A percentile compares a stretch with the other conserved stretches of the same genome.
These are phyloP conservation scores for Meandrusa payeni DNA, from an alignment of 2,888 invertebrate genomes.

Conservation along the genomic window DNA sequence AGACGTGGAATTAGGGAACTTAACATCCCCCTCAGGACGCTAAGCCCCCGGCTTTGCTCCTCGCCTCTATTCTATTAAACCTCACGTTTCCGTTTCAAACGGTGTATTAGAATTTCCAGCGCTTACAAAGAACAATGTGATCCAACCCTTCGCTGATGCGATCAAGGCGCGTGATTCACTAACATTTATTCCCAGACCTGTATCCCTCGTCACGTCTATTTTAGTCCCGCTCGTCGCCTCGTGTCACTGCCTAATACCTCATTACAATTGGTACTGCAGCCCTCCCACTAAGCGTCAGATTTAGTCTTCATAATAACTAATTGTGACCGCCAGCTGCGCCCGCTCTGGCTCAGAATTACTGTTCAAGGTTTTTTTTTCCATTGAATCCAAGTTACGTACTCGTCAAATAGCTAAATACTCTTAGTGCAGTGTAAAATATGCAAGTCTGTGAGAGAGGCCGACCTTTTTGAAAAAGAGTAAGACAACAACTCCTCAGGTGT, in stretches of 20 bases:
- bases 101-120: neutral
- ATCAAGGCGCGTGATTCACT: constrained; percentile 3
- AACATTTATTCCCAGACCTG: constrained; percentile 11
- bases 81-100: constrained; percentile 1
- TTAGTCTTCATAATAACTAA: constrained; percentile 26
- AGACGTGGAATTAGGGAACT: constrained; percentile 6
- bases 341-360: too few species aligned
- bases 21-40: constrained; percentile 1
- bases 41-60: constrained; percentile 7
- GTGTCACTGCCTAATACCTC: constrained; percentile 18
- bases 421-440: too few species aligned
- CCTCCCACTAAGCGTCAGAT: constrained; percentile 31
- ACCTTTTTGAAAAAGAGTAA: too few species aligned
- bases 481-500: too few species aligned
- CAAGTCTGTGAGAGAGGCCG: too few species aligned
- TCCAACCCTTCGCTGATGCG: constrained; percentile 1
- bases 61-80: constrained; percentile 3
- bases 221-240: constrained; percentile 1
- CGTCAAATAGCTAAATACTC: too few species aligned
- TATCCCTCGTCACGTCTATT: constrained; percentile 23
- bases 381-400: too few species aligned
- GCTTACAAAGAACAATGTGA: constrained; percentile 4
- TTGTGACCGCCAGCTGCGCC: too few species aligned
- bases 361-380: too few species aligned
- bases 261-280: constrained; percentile 13